phyloP scores from a whole-genome alignment of 2,797 vertebrate genomes.

The Sphaeramia orbicularis region DNA sequence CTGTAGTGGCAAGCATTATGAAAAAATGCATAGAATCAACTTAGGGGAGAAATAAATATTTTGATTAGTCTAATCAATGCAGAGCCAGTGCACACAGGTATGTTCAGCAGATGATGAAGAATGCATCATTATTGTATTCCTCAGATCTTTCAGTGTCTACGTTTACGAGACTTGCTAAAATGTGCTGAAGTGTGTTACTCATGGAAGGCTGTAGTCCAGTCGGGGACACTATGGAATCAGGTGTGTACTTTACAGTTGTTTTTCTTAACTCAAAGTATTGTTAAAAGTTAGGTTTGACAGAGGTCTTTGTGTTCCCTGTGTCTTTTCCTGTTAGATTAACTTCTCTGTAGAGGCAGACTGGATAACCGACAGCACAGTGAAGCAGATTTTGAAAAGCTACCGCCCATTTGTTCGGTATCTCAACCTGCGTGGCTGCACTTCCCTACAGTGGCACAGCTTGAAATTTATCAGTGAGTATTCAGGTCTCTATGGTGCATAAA shows the following conservation, averaged over 20 bases:
- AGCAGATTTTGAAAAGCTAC: slow-evolving; percentile 72
- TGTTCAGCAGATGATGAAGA: background rate
- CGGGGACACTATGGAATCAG: slow-evolving; percentile 77
- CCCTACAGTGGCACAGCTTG: slow-evolving; percentile 66
- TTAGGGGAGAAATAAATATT: background rate
- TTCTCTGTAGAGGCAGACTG: slow-evolving; percentile 74
- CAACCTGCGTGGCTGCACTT: slow-evolving; percentile 76
- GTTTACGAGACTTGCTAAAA: slow-evolving; percentile 72
- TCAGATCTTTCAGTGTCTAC: slow-evolving; percentile 79
- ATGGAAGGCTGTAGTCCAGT: slow-evolving; percentile 77
- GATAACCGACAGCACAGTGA: slow-evolving; percentile 69
- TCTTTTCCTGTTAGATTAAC: slow-evolving; percentile 71
- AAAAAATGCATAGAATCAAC: background rate
- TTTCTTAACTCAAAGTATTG: slow-evolving; percentile 7
- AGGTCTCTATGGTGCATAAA: background rate
- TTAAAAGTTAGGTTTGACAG: background rate
- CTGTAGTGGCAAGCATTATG: too few relatives aligned
- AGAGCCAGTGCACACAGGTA: background rate
- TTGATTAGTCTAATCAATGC: background rate
- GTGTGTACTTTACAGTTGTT: slow-evolving; percentile 57
- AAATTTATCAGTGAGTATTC: slow-evolving; percentile 75
- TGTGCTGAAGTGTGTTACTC: slow-evolving; percentile 78
- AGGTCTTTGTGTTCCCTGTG: slow-evolving; percentile 10
- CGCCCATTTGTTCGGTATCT: slow-evolving; percentile 73
- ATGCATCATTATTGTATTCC: slow-evolving; percentile 3